Evolutionary conservation across 1,140 invertebrate genomes (phyloP), one percentile per base, ranked within the genome.

Genomic region (Drosophila santomea): DNA sequence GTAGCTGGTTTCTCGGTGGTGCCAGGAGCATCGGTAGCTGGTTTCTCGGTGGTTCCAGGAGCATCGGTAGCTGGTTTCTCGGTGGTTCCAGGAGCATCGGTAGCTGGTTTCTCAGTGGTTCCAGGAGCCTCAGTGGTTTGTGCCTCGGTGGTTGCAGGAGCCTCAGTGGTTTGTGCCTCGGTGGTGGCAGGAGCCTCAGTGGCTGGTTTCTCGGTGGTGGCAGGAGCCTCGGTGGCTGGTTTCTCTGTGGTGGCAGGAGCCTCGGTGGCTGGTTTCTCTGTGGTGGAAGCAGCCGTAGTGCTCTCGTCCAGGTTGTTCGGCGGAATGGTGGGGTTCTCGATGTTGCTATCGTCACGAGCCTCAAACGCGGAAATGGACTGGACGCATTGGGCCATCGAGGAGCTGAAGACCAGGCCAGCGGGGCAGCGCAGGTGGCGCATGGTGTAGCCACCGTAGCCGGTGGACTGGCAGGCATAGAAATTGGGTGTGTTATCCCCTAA

Each of bases 291-390:
- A n/a, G 11, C 28, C 4, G 38, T 15, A 0, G 39, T 17, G 3
- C 4, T 38, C 2, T 68, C 76, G 47, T 83, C 66, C 8, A 64
- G 7, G 35, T 71, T 74, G 15, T 8, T 25, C 14, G 81, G 77
- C 10, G 84, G 84, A 59, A 84, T 39, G 12, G 84, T 89, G 0
- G 84, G 84, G 15, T 84, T 89, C 57, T 84, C 85, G 48, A 89
- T 89, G n/a, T 89, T 83, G 23, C 80, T 45, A 44, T 68, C 54
- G 0, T 84, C 80, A n/a, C 63, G 45, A 15, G 51, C 51, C 35
- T 67, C 8, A 28, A 15, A 7, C 8, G 20, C 10, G 11, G 14
- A 2, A 17, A 23, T 17, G 35, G 15, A 63, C 15, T 3, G 20
- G 3, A 66, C 20, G 48, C 89, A 89, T n/a, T 58, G 52, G 12